These are phyloP conservation scores for Rhynchonycteris naso DNA, from an alignment of 2,797 vertebrate genomes.

Conservation along the genomic window DNA sequence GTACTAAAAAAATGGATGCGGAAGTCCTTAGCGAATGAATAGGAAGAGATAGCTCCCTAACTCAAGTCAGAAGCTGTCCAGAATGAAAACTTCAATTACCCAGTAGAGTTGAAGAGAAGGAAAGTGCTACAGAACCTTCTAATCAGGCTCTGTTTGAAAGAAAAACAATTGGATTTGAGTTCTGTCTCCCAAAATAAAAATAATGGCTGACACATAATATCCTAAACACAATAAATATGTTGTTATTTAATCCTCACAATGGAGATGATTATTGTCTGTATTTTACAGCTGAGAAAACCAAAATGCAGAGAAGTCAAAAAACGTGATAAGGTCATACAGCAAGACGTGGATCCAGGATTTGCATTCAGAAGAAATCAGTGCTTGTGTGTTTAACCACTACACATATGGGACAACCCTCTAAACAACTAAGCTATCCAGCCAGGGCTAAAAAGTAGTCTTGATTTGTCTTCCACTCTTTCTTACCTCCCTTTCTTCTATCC, in stretches of 20 bases:
- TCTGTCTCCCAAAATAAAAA: constrained; percentile 22
- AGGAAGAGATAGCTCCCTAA: not conserved
- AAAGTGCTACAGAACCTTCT: not conserved
- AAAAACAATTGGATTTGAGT: not conserved
- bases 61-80: not conserved
- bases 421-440: too few species aligned
- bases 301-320: not conserved
- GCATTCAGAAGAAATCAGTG: not conserved
- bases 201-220: not conserved
- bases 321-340: not conserved
- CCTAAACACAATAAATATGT: not conserved
- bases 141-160: not conserved
- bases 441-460: not conserved
- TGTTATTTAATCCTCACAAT: not conserved
- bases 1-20: not conserved
- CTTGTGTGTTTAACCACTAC: not conserved
- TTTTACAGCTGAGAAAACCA: not conserved
- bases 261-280: not conserved
- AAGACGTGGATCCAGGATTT: not conserved
- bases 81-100: not conserved
- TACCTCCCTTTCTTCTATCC: not conserved
- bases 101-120: not conserved
- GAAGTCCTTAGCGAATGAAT: not conserved
- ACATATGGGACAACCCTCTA: too few species aligned
- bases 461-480: not conserved